phyloP scores from a whole-genome alignment of 2,113 vertebrate genomes.

The Empidonax alnorum region DNA sequence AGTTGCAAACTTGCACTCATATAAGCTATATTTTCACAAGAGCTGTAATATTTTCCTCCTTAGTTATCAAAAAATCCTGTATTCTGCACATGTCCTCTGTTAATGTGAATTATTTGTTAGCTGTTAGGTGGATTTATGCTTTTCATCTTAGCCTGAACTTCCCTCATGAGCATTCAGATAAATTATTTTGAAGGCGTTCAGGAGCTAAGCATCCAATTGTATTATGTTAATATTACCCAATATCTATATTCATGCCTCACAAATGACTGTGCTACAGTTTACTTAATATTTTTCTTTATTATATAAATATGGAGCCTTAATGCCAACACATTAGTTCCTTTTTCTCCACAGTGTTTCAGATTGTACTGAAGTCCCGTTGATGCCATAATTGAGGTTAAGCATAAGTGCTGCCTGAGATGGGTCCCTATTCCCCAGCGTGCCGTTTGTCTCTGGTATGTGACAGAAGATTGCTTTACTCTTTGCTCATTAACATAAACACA shows the following conservation, averaged over 20 bases:
- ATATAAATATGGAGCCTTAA: conserved; percentile 5
- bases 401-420: conserved; percentile 31
- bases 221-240: conserved; percentile 27
- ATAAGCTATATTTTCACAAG: neutral
- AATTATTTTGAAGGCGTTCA: conserved; percentile 46
- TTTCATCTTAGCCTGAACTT: conserved; percentile 49
- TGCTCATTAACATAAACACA: conserved; percentile 43
- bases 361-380: neutral
- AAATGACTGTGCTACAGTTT: neutral
- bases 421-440: neutral
- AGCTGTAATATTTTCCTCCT: neutral
- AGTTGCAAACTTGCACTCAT: neutral
- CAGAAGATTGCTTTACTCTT: conserved; percentile 12
- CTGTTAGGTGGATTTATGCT: conserved; percentile 47
- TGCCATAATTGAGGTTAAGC: conserved; percentile 42
- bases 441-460: neutral
- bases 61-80: neutral
- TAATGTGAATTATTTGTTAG: conserved; percentile 48
- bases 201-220: neutral
- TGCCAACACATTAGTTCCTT: neutral
- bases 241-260: conserved; percentile 6
- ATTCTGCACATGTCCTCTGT: conserved; percentile 10
- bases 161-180: conserved; percentile 44
- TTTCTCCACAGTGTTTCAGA: neutral
- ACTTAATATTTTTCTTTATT: conserved; percentile 38